Conservation (phyloP, 2,888 invertebrate genomes). For the Odontocerum albicorne region DNA sequence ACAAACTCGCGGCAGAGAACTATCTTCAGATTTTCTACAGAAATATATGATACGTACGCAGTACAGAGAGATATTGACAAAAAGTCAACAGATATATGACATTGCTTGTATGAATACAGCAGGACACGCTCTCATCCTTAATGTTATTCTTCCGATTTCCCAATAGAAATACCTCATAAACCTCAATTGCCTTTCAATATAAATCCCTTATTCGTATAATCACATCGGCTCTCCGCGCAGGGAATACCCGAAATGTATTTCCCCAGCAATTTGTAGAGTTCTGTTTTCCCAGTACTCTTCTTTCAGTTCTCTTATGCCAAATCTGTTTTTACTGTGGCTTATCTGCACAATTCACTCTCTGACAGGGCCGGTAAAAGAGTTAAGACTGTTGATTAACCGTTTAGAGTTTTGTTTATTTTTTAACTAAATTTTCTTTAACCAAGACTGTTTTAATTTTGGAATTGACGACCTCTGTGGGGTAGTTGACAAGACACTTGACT, state of each 20-base stretch:
- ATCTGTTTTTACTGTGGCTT: conserved; percentile 29
- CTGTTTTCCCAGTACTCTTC: not conserved
- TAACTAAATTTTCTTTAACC: too few species aligned
- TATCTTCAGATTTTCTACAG: too few species aligned
- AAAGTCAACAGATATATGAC: too few species aligned
- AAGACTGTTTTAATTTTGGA: too few species aligned
- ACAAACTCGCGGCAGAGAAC: not conserved
- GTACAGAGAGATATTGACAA: too few species aligned
- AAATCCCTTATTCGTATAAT: conserved; percentile 11
- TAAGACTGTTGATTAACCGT: too few species aligned
- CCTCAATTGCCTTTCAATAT: conserved; percentile 9
- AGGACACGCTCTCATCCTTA: not conserved
- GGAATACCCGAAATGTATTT: not conserved
- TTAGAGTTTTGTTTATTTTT: too few species aligned
- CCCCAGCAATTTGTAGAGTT: not conserved
- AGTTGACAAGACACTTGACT: too few species aligned
- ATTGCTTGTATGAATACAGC: too few species aligned
- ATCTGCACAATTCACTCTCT: conserved; percentile 18
- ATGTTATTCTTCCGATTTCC: conserved; percentile 4
- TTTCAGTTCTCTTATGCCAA: conserved; percentile 1
- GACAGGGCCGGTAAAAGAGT: not conserved
- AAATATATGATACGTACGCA: too few species aligned
- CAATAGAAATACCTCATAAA: conserved; percentile 1
- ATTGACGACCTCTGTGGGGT: too few species aligned
- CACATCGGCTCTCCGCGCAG: conserved; percentile 9